Evolutionary conservation across 1,140 invertebrate genomes (phyloP), one percentile per base, ranked within the genome.

Genomic region (silkworm (Bombyx mori)): DNA sequence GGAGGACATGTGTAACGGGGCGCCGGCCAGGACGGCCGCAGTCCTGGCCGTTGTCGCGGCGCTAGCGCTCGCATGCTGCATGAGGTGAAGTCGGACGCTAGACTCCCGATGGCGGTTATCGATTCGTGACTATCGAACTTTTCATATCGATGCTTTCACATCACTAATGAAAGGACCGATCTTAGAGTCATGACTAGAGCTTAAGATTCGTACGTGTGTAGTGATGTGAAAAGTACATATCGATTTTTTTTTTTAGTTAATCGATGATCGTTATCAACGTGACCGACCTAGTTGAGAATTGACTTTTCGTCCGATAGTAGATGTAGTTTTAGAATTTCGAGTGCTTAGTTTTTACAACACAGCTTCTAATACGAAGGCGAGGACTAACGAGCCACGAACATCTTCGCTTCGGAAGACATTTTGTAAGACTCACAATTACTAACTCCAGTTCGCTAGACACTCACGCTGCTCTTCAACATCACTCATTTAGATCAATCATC

Each of bases 1-100:
- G 91, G 95, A 96, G 90, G 96, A 97, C 91, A 94, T 95, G 93
- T 98, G 96, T 90, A 98, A 98, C 66, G 62, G 64, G 54, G 76
- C 75, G 54, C 53, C 69, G 57, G 63, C 72, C 58, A 47, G 44
- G 60, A 62, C 63, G 62, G 59, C 68, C 69, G 55, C 63, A 51
- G 60, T 71, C 22, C 65, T 76, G 56, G 66, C 70, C 56, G 56
- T 77, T 44, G 63, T 75, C 52, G 64, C 71, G 69, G 69, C 73
- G 54, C 59, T 81, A 47, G 82, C 82, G 80, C 84, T 84, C 70
- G 82, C 81, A 79, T 81, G 81, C 58, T 81, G 81, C 58, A 63
- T 77, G 60, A 87, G 84, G 77, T 87, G 82, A 87, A 85, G 79
- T 79, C 79, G 74, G 71, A 61, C 51, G n/a, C 62, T 69, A 69